Evolutionary conservation across 2,797 vertebrate genomes (phyloP), one percentile per base, ranked within the genome.

Genomic region (Tragelaphus eurycerus): DNA sequence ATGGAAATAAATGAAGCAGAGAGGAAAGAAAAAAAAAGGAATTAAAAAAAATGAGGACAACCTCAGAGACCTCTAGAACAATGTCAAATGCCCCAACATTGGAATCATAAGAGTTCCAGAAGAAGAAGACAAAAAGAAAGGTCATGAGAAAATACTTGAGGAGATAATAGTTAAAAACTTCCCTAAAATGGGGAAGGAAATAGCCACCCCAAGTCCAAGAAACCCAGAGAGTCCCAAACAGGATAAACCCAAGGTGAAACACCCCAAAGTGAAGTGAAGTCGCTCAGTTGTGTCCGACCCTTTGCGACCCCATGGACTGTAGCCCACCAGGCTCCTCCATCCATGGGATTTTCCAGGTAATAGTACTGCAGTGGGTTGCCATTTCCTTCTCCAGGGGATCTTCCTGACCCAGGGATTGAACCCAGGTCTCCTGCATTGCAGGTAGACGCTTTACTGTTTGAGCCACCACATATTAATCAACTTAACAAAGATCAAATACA

Each of bases 231-330:
- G n/a, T 67, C 9, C 17, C 4, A 0, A 21, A 67, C n/a, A 67
- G 9, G n/a, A 34, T 67, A 67, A 67, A 67, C n/a, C n/a, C 9
- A 34, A 67, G 4, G 2, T 19, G 8, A 67, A 67, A 67, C n/a
- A 67, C 17, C 17, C 17, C n/a, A 21, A 67, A 34, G 9, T 60
- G 59, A 60, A 60, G 27, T 60, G 27, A 60, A 60, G 59, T 60
- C 1, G 5, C 12, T 29, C 59, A 29, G 59, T 27, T 60, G 59
- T 14, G 59, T 48, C 59, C 0, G 4, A 60, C 59, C 0, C 1
- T 29, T 29, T 60, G 25, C 13, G 59, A 60, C 59, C 59, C 59
- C 25, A 60, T 60, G 25, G 59, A 60, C 1, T 60, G 59, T 60
- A 60, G 59, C 25, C 25, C 57, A 59, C 25, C 57, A 59, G 57